Evolutionary conservation across 2,797 vertebrate genomes (phyloP), one percentile per base, ranked within the genome.

Genomic region (Setipinna tenuifilis): DNA sequence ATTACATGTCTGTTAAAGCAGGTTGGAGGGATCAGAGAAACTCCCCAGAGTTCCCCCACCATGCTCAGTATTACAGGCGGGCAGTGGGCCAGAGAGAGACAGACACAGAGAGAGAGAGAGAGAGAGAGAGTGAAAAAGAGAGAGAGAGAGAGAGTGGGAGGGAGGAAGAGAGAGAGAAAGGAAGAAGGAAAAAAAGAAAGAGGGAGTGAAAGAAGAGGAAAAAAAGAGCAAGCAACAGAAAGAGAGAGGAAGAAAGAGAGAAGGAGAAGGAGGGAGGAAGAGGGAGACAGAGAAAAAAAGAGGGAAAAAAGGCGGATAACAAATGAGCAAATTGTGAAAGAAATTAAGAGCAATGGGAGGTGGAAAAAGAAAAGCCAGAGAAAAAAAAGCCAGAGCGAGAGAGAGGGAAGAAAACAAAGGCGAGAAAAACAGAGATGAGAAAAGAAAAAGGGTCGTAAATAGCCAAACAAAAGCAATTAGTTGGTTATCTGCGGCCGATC

Each of bases 271-370:
- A 86, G 83, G 9, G 4, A 65, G 58, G 41, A 14, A 62, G 71
- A 84, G 83, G 83, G n/a, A 82, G 83, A 85, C 54, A 48, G 86
- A 86, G 88, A 85, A 21, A 54, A 7, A 54, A 2, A 54, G 7
- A 54, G 50, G 14, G 46, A 23, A 23, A 54, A n/a, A 83, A 48
- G 17, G 9, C 48, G 41, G 35, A 5, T 41, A 41, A 41, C 1
- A 41, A 1, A 41, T 41, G 35, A 41, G 35, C 35, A 41, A 41
- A 2, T 5, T 2, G 5, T 41, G 35, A 41, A n/a, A n/a, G 35
- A 41, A 41, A 41, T 1, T 41, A 41, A 41, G 35, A 41, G 35
- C 35, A 80, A 54, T 10, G 19, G 21, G n/a, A 14, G 3, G 10
- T n/a, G 21, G 82, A 31, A 10, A 82, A 84, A 75, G 2, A 9